Percentiles rank a stretch among this genome's conserved stretches.
phyloP scores from a whole-genome alignment of 2,888 invertebrate genomes.

The Drosophila paranaensis region DNA sequence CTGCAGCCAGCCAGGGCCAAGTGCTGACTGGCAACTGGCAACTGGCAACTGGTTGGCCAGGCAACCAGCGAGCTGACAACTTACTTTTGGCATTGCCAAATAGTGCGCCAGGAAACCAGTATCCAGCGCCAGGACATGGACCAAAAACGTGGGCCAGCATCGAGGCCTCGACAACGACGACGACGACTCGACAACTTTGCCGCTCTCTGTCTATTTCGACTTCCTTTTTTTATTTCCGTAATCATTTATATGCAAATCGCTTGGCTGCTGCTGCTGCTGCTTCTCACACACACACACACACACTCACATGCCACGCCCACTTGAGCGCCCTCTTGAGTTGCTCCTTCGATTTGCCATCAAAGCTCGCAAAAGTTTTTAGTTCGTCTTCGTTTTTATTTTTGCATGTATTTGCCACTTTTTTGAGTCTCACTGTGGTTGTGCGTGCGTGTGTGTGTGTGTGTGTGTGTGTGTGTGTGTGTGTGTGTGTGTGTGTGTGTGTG shows the following conservation, averaged over 20 bases:
- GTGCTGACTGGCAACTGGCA: slow-evolving; percentile 30
- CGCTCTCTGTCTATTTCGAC: slow-evolving; percentile 72
- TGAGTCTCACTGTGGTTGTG: background rate
- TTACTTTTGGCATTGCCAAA: slow-evolving; percentile 63
- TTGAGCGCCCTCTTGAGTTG: slow-evolving; percentile 41
- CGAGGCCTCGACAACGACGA: slow-evolving; percentile 4
- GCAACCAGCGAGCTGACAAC: slow-evolving; percentile 56
- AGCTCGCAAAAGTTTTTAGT: slow-evolving; percentile 49
- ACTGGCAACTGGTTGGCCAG: slow-evolving; percentile 29
- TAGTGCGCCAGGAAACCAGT: slow-evolving; percentile 8
- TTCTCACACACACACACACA: slow-evolving; percentile 23
- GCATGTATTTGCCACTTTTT: slow-evolving; percentile 30
- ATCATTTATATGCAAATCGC: slow-evolving; percentile 80
- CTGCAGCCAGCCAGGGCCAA: slow-evolving; percentile 6
- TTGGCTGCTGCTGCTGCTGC: slow-evolving; percentile 51
- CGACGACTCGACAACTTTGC: slow-evolving; percentile 52
- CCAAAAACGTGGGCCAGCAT: background rate
- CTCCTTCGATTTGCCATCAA: slow-evolving; percentile 75
- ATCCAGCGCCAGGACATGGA: slow-evolving; percentile 19
- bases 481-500: slow-evolving; percentile 11
- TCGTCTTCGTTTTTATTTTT: slow-evolving; percentile 43
- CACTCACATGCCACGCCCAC: slow-evolving; percentile 37
- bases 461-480: slow-evolving; percentile 8
- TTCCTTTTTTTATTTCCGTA: slow-evolving; percentile 81
- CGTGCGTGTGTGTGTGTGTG: slow-evolving; percentile 6